Conservation (phyloP, 2,888 invertebrate genomes). For the Limnephilus rhombicus region DNA sequence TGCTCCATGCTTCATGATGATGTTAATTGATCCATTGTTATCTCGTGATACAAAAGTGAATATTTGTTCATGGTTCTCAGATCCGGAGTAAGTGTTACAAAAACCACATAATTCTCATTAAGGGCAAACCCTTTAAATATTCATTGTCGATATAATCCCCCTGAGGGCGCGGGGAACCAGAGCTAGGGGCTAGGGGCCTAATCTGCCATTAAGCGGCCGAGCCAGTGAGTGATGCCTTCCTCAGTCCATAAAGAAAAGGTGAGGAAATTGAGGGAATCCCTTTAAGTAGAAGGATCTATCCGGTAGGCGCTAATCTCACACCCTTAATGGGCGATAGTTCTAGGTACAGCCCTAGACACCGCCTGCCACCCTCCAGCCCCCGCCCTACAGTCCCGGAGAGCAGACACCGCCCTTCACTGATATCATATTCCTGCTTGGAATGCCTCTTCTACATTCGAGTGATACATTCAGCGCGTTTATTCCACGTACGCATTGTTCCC, state of each 20-base stretch:
- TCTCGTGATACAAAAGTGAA: background rate
- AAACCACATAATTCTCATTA: background rate
- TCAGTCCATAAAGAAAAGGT: constrained; percentile 37
- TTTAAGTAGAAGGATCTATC: constrained; percentile 37
- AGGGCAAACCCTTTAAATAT: background rate
- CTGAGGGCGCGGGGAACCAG: background rate
- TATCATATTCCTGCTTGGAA: background rate
- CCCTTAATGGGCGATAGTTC: constrained; percentile 19
- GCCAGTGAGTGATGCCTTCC: constrained; percentile 24
- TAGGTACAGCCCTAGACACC: background rate
- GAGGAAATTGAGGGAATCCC: constrained; percentile 39
- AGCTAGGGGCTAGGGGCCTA: background rate
- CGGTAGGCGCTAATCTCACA: constrained; percentile 14
- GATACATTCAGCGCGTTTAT: background rate
- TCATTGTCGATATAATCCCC: constrained; percentile 12
- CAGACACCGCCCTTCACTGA: background rate
- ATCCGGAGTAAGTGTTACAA: background rate
- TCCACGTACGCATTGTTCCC: background rate
- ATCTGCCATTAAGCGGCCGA: constrained; percentile 26
- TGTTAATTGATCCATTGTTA: background rate
- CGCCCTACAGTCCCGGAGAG: background rate
- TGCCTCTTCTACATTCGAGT: background rate
- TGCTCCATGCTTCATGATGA: no score
- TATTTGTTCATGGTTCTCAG: background rate
- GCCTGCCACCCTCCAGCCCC: background rate